Base-by-base conservation (phyloP, 2,797 vertebrate species). In the Sphenopsis melanotis region DNA sequence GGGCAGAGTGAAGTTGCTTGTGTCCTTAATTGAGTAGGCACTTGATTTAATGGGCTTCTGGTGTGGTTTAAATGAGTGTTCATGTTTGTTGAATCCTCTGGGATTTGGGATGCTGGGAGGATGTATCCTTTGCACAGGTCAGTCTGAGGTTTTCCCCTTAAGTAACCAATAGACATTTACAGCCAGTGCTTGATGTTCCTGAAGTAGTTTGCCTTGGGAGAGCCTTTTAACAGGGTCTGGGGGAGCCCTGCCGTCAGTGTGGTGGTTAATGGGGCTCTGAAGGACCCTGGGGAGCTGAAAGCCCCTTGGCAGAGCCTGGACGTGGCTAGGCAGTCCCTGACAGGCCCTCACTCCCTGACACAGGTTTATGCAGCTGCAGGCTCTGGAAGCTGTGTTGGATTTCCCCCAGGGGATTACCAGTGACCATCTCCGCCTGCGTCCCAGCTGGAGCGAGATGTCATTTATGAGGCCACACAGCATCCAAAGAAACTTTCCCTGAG, bases 401-500 rank as follows among this genome's bases (percentile, higher is more conserved):
- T 63, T 46, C 19, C 10, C 34, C 42, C 34, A 1, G 0, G 3
- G 32, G 41, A 10, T 32, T 18, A 52, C 10, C 42, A 6, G 42
- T 66, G 69, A 59, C 39, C 24, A 10, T 46, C 47, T 64, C 72
- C 0, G 0, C 68, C 71, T 39, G 47, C 1, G 1, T 59, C 79
- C 79, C 64, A 29, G 64, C 72, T 63, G 32, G 52, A 83, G 56
- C 0, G 1, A 78, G 78, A 56, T 46, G 66, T 66, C 44, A 10
- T 49, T 86, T 39, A 39, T 1, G 8, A 68, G 83, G 64, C 85
- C 83, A 46, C 71, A 29, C 39, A 70, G 82, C 30, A 15, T 22
- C 79, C 42, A 41, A 30, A 52, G 59, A 34, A 63, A 71, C 64
- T 92, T 66, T 36, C 74, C 79, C 76, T 83, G 75, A 89, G 81